Base-by-base conservation (phyloP, 2,888 invertebrate species). In the Drosophila quasianomalipes region DNA sequence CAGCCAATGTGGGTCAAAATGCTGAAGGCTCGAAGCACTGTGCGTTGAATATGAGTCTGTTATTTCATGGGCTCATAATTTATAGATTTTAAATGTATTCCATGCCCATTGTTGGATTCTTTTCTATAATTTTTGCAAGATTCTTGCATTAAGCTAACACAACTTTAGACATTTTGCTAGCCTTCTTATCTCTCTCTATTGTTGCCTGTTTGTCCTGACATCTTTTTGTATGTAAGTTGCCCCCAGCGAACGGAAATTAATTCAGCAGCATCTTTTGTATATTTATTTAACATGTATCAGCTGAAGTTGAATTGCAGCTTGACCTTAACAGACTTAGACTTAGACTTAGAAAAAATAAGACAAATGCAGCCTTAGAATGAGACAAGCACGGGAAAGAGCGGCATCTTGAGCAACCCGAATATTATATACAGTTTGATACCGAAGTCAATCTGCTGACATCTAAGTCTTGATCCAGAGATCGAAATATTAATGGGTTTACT, bases 1-100 rank as follows among this genome's bases (percentile, higher is more conserved):
- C 74, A 67, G 30, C 31, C 69, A 74, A 83, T 70, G 72, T 83
- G 79, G 83, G 83, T 81, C 82, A 85, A 71, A 64, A 64, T 59
- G 31, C 51, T 62, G 55, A 39, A 58, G 67, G 57, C 66, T 69
- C 22, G 26, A 47, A 26, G 31, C n/a, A 47, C 22, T 44, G 68
- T 4, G 33, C 44, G 19, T 52, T 71, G 60, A 70, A 55, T 70
- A 55, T 70, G 55, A 28, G 35, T 63, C 51, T 12, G 31, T 61
- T 57, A 37, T 30, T 59, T 59, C 55, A 62, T 57, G 22, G 54
- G 35, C 58, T 41, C 37, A 55, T 55, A 57, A 69, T 68, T 78
- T 63, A 72, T 53, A 62, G 47, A 73, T 70, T 77, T 69, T 16
- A 35, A 5, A 26, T 30, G 35, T 5, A 39, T 49, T 58, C 12